These are phyloP conservation scores for Calosoma granatense DNA, from an alignment of 1,140 invertebrate genomes.

Conservation along the genomic window DNA sequence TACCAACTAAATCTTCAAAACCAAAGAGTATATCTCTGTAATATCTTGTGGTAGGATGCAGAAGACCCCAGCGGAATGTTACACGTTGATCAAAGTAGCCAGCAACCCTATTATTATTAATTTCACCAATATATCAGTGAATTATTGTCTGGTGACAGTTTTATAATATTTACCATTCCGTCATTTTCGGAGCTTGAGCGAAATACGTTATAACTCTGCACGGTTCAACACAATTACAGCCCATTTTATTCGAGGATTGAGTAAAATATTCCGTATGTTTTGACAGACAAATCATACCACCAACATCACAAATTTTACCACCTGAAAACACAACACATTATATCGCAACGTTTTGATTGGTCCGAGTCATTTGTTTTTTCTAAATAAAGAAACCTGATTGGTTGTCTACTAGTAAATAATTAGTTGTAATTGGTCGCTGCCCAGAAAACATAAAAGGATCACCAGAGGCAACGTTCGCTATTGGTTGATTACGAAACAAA, in stretches of 20 bases:
- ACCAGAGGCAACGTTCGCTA: too few relatives aligned
- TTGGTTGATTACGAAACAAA: too few relatives aligned
- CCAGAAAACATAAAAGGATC: too few relatives aligned
- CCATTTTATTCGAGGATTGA: slow-evolving; percentile 40
- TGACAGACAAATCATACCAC: slow-evolving; percentile 41
- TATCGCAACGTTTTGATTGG: not conserved
- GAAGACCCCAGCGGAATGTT: slow-evolving; percentile 28
- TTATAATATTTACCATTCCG: slow-evolving; percentile 24
- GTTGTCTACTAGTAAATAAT: too few relatives aligned
- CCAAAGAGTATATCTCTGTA: slow-evolving; percentile 45
- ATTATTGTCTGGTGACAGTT: not conserved
- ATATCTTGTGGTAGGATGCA: slow-evolving; percentile 37
- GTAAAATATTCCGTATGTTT: slow-evolving; percentile 38
- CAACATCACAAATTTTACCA: slow-evolving; percentile 41
- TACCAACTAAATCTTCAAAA: slow-evolving; percentile 45
- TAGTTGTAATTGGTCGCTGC: too few relatives aligned
- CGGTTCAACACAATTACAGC: slow-evolving; percentile 43
- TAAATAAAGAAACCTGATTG: too few relatives aligned
- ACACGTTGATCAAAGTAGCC: slow-evolving; percentile 27
- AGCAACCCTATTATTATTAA: slow-evolving; percentile 19
- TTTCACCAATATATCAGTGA: not conserved
- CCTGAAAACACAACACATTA: slow-evolving; percentile 33
- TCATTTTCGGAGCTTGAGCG: slow-evolving; percentile 41
- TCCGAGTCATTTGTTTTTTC: too few relatives aligned
- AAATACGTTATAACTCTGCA: slow-evolving; percentile 44